These are phyloP conservation scores for Lucifuga dentata DNA, from an alignment of 2,113 vertebrate genomes.

Conservation along the genomic window DNA sequence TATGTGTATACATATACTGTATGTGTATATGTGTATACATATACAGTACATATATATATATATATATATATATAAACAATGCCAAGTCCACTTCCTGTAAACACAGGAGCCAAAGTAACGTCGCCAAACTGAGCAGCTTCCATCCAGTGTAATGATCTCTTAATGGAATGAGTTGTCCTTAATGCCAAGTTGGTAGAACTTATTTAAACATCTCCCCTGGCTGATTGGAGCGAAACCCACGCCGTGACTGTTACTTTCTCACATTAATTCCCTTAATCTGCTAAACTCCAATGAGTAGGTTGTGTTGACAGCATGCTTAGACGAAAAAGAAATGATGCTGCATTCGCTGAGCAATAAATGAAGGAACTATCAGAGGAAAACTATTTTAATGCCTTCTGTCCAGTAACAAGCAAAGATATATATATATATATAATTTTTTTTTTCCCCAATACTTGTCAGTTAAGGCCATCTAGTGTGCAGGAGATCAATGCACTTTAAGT, in stretches of 20 bases:
- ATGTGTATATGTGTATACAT: no score
- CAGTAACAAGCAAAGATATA: no score
- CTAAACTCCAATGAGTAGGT: constrained; percentile 2
- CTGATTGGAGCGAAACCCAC: neutral
- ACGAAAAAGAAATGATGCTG: neutral
- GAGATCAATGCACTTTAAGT: neutral
- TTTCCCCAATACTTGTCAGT: neutral
- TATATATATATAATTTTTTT: no score
- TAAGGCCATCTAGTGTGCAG: constrained; percentile 3
- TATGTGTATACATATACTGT: no score
- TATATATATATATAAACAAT: no score
- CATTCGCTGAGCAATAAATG: constrained; percentile 2
- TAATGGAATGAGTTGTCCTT: neutral
- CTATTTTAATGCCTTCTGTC: no score
- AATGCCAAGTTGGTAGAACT: constrained; percentile 28
- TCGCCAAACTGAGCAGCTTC: neutral
- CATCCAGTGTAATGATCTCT: neutral
- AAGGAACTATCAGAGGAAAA: neutral
- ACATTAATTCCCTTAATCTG: constrained; percentile 1
- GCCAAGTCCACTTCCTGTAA: constrained; percentile 18
- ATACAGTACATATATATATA: no score
- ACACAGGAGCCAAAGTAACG: neutral
- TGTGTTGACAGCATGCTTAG: neutral
- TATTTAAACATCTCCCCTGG: constrained; percentile 21
- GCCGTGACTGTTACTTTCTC: constrained; percentile 4